Evolutionary conservation across 2,797 vertebrate species (phyloP).

Genomic region (Hoplostethus atlanticus): DNA sequence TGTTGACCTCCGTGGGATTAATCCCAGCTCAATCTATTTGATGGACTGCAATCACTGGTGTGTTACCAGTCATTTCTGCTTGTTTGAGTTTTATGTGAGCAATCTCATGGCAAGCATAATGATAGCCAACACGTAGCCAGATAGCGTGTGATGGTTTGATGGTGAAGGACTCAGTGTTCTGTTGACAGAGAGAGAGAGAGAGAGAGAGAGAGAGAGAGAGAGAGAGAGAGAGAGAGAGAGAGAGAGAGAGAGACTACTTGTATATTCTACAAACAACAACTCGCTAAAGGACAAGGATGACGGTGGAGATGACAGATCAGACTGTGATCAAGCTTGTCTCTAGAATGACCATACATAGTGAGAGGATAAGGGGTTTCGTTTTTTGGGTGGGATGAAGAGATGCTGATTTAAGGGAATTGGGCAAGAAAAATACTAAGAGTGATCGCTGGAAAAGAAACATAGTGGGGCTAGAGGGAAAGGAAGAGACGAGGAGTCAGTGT

Average conservation of each 20-base stretch:
- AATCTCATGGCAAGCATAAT: conserved; percentile 2
- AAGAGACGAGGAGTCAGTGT: conserved; percentile 13
- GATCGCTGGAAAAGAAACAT: conserved; percentile 4
- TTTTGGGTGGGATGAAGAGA: conserved; percentile 35
- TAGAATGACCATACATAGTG: conserved; percentile 53
- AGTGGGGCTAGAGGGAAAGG: background rate
- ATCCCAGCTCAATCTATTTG: conserved; percentile 9
- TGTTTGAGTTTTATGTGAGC: conserved; percentile 5
- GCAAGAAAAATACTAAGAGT: conserved; percentile 6
- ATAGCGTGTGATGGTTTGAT: conserved; percentile 54
- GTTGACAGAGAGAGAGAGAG: conserved; percentile 30
- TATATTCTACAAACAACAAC: conserved; percentile 61
- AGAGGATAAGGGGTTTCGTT: conserved; percentile 42
- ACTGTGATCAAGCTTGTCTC: conserved; percentile 70
- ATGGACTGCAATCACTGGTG: conserved; percentile 4
- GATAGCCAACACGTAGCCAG: conserved; percentile 35
- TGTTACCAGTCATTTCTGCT: conserved; percentile 28
- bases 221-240: conserved; percentile 2
- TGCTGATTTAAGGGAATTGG: conserved; percentile 28
- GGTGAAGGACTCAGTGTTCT: conserved; percentile 24
- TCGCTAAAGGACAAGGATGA: conserved; percentile 59
- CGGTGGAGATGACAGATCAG: conserved; percentile 62
- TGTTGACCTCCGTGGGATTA: conserved; percentile 59
- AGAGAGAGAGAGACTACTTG: conserved; percentile 41
- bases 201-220: conserved; percentile 15